Conservation (phyloP, 2,888 invertebrate species). For the Scaptomyza tumidula region DNA sequence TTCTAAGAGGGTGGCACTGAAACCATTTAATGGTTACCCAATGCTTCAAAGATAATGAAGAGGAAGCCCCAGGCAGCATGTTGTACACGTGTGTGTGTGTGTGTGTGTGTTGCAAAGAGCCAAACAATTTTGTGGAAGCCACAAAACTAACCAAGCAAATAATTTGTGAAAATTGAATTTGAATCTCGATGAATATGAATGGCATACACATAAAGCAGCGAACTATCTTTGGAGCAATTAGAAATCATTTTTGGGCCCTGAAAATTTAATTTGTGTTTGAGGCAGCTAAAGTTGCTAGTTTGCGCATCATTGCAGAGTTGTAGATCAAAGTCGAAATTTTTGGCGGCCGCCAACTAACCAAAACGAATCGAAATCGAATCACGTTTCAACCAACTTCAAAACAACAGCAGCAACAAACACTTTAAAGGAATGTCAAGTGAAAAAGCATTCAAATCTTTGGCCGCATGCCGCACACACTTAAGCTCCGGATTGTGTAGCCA, state of each 20-base stretch:
- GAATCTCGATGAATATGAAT: slow-evolving; percentile 70
- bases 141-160: slow-evolving; percentile 80
- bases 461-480: slow-evolving; percentile 11
- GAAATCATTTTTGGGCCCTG: slow-evolving; percentile 54
- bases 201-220: slow-evolving; percentile 7
- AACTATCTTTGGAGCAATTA: slow-evolving; percentile 29
- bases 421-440: slow-evolving; percentile 74
- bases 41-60: slow-evolving; percentile 69
- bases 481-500: background rate
- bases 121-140: slow-evolving; percentile 76
- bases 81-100: slow-evolving; percentile 3
- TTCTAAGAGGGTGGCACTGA: background rate
- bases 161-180: slow-evolving; percentile 79
- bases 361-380: slow-evolving; percentile 73
- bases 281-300: slow-evolving; percentile 33
- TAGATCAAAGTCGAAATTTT: slow-evolving; percentile 52
- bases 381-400: slow-evolving; percentile 52
- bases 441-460: slow-evolving; percentile 70
- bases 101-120: slow-evolving; percentile 21
- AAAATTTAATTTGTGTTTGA: slow-evolving; percentile 74
- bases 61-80: slow-evolving; percentile 58
- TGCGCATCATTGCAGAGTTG: slow-evolving; percentile 71
- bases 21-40: slow-evolving; percentile 43
- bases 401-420: slow-evolving; percentile 59
- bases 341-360: slow-evolving; percentile 50